Evolutionary conservation across 2,797 vertebrate genomes (phyloP).

Genomic region (Eleutherodactylus coqui): DNA sequence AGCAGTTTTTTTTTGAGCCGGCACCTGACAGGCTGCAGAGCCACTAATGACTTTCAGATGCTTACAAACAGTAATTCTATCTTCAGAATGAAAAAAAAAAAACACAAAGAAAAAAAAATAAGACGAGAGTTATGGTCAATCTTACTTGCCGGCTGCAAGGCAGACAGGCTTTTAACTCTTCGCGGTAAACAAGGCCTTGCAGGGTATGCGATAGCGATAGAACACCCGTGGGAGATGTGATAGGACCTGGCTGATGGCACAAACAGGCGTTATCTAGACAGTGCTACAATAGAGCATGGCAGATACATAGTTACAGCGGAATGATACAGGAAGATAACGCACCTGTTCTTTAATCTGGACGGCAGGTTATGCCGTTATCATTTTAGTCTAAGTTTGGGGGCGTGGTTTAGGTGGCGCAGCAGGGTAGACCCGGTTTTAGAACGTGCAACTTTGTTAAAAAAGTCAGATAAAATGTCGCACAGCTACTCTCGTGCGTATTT

Average conservation of each 20-base stretch:
- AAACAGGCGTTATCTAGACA: slow-evolving; percentile 23
- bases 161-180: slow-evolving; percentile 76
- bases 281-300: background rate
- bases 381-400: too few relatives aligned
- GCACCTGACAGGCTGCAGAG: slow-evolving; percentile 89
- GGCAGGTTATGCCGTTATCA: too few relatives aligned
- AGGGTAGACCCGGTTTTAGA: too few relatives aligned
- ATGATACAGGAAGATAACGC: background rate
- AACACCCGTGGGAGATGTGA: slow-evolving; percentile 69
- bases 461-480: too few relatives aligned
- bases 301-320: background rate
- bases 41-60: slow-evolving; percentile 93
- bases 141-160: slow-evolving; percentile 79
- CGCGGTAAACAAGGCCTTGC: slow-evolving; percentile 44
- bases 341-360: too few relatives aligned
- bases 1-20: slow-evolving; percentile 82
- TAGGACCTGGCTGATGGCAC: slow-evolving; percentile 29
- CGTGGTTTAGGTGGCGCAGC: too few relatives aligned
- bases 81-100: slow-evolving; percentile 79
- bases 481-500: too few relatives aligned
- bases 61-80: slow-evolving; percentile 90
- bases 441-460: too few relatives aligned
- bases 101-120: slow-evolving; percentile 76
- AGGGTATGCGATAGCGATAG: slow-evolving; percentile 66
- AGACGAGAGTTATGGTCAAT: slow-evolving; percentile 77